Percentiles rank a stretch among this genome's conserved stretches.
These are phyloP conservation scores for Drosophila tsacasi DNA, from an alignment of 1,140 invertebrate species.

Conservation along the genomic window DNA sequence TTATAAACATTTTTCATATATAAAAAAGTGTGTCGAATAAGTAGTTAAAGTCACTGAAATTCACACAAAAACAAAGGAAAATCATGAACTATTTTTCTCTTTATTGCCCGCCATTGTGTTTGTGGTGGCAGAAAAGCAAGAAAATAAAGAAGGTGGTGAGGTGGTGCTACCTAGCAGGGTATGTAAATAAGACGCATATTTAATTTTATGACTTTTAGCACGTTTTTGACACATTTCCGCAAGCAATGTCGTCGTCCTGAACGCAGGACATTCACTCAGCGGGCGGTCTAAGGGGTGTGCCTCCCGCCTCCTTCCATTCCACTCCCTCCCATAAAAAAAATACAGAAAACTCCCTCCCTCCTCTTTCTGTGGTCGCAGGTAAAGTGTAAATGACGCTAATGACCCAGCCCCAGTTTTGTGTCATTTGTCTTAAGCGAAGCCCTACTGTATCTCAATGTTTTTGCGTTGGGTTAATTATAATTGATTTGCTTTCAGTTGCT, in stretches of 20 bases:
- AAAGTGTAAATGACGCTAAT: conserved; percentile 83
- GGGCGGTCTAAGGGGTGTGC: conserved; percentile 20
- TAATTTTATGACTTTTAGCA: conserved; percentile 84
- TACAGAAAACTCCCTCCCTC: conserved; percentile 15
- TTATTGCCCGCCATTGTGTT: conserved; percentile 65
- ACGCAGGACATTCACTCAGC: conserved; percentile 29
- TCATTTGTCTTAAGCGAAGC: conserved; percentile 68
- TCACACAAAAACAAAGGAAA: conserved; percentile 53
- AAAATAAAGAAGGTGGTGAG: conserved; percentile 21
- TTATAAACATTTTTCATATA: not conserved
- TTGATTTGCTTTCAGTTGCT: conserved; percentile 54
- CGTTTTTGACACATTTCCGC: conserved; percentile 84
- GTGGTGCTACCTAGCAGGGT: conserved; percentile 12
- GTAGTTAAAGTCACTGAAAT: conserved; percentile 47
- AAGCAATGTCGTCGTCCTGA: conserved; percentile 52
- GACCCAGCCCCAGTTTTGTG: conserved; percentile 78
- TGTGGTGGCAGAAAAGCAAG: conserved; percentile 1
- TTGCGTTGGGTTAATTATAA: conserved; percentile 37
- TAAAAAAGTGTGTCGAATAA: not conserved
- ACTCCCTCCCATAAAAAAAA: conserved; percentile 8
- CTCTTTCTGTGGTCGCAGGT: conserved; percentile 34
- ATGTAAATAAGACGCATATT: conserved; percentile 83
- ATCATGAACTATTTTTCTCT: conserved; percentile 50
- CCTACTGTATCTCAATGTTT: not conserved
- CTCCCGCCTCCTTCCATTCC: not conserved